Conservation (phyloP, 2,113 vertebrate species). For the Gadus macrocephalus region DNA sequence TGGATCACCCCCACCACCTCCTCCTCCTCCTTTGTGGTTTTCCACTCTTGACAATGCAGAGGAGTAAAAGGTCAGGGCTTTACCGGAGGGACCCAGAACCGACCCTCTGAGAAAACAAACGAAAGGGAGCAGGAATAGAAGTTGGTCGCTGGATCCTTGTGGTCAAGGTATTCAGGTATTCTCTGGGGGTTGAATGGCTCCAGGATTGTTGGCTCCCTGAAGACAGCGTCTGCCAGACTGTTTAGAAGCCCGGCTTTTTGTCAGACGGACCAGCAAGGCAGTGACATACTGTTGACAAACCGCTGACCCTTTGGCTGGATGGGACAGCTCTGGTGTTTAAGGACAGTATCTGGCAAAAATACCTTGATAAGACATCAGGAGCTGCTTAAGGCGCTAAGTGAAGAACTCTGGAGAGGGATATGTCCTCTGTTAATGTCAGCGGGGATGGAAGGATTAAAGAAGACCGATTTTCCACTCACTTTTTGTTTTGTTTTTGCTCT, state of each 20-base stretch:
- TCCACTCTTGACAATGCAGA: constrained; percentile 35
- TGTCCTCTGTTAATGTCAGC: not conserved
- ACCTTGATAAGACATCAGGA: constrained; percentile 11
- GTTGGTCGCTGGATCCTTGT: constrained; percentile 5
- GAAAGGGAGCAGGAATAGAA: constrained; percentile 22
- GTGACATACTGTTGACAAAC: constrained; percentile 43
- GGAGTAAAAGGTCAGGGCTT: constrained; percentile 54
- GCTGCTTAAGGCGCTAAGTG: not conserved
- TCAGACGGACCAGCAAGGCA: constrained; percentile 21
- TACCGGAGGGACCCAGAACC: constrained; percentile 33
- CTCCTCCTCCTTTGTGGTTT: constrained; percentile 16
- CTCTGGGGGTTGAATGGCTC: constrained; percentile 21
- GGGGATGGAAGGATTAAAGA: constrained; percentile 1
- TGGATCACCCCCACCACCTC: too few species aligned
- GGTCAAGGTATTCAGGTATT: not conserved
- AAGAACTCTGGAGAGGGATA: not conserved
- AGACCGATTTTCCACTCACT: not conserved
- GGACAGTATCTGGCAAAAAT: constrained; percentile 19
- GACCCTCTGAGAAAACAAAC: constrained; percentile 63
- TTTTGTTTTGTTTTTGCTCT: not conserved
- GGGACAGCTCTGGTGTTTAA: not conserved
- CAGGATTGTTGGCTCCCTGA: constrained; percentile 26
- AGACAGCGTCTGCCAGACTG: constrained; percentile 27
- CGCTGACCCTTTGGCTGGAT: constrained; percentile 24
- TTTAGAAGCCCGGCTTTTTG: constrained; percentile 29